Conservation (phyloP, 2,888 invertebrate species). For the Amblyjoppa proteus region DNA sequence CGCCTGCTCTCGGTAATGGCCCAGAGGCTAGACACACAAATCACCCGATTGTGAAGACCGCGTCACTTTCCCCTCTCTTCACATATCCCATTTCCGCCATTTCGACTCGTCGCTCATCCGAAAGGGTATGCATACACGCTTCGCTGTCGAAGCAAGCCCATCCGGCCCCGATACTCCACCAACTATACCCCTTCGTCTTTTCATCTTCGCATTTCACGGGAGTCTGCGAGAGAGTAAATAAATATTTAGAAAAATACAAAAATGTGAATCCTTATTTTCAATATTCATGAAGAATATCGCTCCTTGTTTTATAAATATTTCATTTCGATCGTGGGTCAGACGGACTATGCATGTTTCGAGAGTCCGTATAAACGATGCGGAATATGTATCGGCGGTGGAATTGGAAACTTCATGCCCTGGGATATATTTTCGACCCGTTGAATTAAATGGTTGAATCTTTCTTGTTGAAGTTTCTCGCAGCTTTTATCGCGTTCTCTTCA, state of each 20-base stretch:
- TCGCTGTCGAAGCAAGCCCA: not conserved
- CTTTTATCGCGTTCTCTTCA: not conserved
- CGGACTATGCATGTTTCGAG: conserved; percentile 22
- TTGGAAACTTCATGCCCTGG: not conserved
- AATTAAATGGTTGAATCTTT: not conserved
- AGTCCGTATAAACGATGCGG: conserved; percentile 16
- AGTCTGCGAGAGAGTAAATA: not conserved
- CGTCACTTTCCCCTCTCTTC: conserved; percentile 54
- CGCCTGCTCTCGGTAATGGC: conserved; percentile 55
- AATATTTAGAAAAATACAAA: not conserved
- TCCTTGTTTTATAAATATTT: not conserved
- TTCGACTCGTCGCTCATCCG: conserved; percentile 1
- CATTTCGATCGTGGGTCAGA: not conserved
- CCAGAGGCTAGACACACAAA: conserved; percentile 65
- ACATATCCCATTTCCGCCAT: conserved; percentile 1
- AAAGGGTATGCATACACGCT: not conserved
- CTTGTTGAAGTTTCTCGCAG: not conserved
- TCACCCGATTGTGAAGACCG: conserved; percentile 61
- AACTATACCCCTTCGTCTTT: not conserved
- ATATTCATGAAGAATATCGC: conserved; percentile 18
- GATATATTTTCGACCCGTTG: not conserved
- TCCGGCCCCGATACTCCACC: not conserved
- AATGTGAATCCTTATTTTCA: not conserved
- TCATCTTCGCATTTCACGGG: not conserved
- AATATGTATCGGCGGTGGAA: conserved; percentile 67